Evolutionary conservation across 2,113 vertebrate genomes (phyloP), one percentile per base, ranked within the genome.

Genomic region (Thalassoma bifasciatum): DNA sequence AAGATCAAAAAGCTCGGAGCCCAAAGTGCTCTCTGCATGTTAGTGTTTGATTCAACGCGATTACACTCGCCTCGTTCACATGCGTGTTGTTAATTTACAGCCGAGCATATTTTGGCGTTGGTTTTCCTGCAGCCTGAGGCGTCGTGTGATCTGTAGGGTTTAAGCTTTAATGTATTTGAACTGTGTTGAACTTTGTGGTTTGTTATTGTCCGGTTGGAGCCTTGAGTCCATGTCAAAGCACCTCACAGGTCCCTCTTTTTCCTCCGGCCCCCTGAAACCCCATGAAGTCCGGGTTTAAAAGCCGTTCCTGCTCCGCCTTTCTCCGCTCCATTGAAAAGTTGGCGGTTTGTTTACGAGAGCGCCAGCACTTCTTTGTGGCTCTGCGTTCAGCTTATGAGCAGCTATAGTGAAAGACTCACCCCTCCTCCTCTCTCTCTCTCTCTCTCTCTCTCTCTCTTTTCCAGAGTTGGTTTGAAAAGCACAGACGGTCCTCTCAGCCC

Each of bases 291-390:
- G 53, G 2, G 61, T 86, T 64, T 87, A 84, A 85, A 89, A 74
- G 59, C 67, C 76, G 40, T 78, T 78, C 77, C 84, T 10, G 79
- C 84, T 64, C 76, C 72, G 62, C 90, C 85, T 44, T 30, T 47
- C 83, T 42, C 58, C 2, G 59, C 73, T 66, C 84, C 81, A 89
- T 85, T 93, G 91, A 89, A 77, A 91, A 88, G 84, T 91, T 88
- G 81, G 79, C 63, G 77, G 84, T 84, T 86, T 93, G 90, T 93
- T 92, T 92, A 89, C 79, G 80, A 87, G 93, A 81, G 75, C 89
- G 85, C 70, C 84, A 84, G 77, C 68, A 19, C 74, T 80, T 66
- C 82, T 87, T 89, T 92, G 89, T 91, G 83, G 69, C 61, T 58
- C 77, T 22, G 65, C 57, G 2, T 73, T 57, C 75, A 61, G 73